A percentile compares a stretch with the other conserved stretches of the same genome.
Conservation (phyloP, 2,113 vertebrate genomes). For the Myxocyprinus asiaticus region DNA sequence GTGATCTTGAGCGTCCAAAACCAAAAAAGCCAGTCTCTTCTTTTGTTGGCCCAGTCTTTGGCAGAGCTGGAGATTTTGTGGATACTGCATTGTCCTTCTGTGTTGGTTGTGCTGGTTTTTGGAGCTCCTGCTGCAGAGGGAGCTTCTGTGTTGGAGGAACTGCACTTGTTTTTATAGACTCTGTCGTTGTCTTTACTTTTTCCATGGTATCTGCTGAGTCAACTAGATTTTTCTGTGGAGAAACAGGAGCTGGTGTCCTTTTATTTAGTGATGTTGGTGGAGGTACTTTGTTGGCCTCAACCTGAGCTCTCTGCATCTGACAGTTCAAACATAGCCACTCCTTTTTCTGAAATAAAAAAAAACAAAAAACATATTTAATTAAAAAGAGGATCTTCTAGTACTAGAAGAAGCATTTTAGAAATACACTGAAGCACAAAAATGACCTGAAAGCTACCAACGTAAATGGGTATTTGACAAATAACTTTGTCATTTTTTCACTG, state of each 20-base stretch:
- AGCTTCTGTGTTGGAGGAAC: neutral
- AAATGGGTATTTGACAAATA: no score
- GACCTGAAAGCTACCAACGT: no score
- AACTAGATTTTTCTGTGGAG: slow-evolving; percentile 25
- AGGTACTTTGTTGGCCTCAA: slow-evolving; percentile 61
- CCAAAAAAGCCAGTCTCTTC: slow-evolving; percentile 76
- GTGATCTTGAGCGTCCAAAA: slow-evolving; percentile 64
- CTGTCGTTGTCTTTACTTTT: slow-evolving; percentile 57
- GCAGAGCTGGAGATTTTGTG: slow-evolving; percentile 40
- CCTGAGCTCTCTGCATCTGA: slow-evolving; percentile 81
- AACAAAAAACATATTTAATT: neutral
- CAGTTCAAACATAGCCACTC: slow-evolving; percentile 90
- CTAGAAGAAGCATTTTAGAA: no score
- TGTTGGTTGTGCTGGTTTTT: neutral
- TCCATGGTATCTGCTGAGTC: slow-evolving; percentile 34
- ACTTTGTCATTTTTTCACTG: no score
- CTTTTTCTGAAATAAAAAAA: slow-evolving; percentile 67
- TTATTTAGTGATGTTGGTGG: slow-evolving; percentile 33
- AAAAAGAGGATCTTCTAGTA: neutral
- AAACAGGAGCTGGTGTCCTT: slow-evolving; percentile 55
- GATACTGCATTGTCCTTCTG: neutral
- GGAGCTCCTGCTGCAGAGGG: no score
- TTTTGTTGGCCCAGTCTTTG: slow-evolving; percentile 66
- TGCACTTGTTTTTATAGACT: neutral
- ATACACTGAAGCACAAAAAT: no score